Evolutionary conservation across 37 sponge, comb jelly and placozoan genomes (phyloP).

Genomic region (Hexactinellida sp.): DNA sequence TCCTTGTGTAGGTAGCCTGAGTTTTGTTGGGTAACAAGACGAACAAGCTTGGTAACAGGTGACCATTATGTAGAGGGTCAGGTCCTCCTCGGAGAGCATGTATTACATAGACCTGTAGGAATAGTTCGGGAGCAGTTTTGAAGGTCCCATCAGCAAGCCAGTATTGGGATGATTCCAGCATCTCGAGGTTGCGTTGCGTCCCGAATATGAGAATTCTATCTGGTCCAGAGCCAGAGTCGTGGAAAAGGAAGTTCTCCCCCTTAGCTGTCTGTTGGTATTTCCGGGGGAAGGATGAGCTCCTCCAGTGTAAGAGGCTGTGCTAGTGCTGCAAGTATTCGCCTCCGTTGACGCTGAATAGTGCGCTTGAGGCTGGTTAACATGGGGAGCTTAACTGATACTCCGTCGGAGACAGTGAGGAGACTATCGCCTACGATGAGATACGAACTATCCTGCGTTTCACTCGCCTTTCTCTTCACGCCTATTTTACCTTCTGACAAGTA

Average conservation of each 20-base stretch:
- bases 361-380: background rate
- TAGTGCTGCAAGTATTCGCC: background rate
- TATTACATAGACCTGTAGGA: too few species aligned
- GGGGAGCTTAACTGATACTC: background rate
- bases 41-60: too few species aligned
- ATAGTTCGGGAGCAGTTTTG: background rate
- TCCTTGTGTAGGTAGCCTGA: too few species aligned
- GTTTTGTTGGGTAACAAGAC: too few species aligned
- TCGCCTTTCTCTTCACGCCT: background rate
- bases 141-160: background rate
- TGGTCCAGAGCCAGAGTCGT: background rate
- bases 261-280: background rate
- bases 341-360: background rate
- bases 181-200: background rate
- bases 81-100: too few species aligned
- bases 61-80: too few species aligned
- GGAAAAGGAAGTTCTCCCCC: background rate
- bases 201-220: conserved; percentile 1
- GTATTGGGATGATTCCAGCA: background rate
- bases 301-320: background rate
- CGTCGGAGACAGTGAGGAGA: background rate
- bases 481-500: conserved; percentile 9
- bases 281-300: background rate
- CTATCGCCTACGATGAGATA: background rate
- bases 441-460: too few species aligned